Percentiles rank a stretch among this genome's conserved stretches.
phyloP scores from a whole-genome alignment of 2,888 invertebrate genomes.

The Glyphotaelius pellucidus region DNA sequence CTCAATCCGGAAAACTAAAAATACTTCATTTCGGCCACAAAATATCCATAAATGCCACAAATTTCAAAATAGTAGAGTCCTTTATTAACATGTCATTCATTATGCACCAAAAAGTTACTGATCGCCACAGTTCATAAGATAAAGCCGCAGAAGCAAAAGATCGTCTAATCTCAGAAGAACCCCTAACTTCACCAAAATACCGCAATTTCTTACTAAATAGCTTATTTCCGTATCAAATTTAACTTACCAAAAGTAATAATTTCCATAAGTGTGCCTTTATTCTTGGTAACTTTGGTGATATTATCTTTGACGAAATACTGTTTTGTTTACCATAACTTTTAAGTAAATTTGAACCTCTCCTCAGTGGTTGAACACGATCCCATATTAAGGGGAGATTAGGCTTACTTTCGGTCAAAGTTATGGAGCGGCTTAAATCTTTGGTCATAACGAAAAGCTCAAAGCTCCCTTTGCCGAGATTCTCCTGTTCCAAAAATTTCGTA shows the following conservation, averaged over 20 bases:
- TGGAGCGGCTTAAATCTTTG: constrained; percentile 2
- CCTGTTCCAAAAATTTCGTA: not conserved
- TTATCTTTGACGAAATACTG: constrained; percentile 2
- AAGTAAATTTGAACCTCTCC: constrained; percentile 17
- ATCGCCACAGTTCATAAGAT: not conserved
- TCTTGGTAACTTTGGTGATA: not conserved
- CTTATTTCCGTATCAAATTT: not conserved
- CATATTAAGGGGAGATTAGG: constrained; percentile 13
- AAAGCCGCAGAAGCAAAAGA: not conserved
- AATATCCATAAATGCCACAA: too few relatives aligned
- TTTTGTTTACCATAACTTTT: constrained; percentile 25
- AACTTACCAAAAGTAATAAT: not conserved
- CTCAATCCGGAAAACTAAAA: too few relatives aligned
- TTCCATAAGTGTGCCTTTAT: not conserved
- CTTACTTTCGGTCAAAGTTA: constrained; percentile 2
- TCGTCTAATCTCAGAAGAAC: not conserved
- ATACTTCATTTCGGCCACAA: too few relatives aligned
- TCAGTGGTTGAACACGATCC: constrained; percentile 27
- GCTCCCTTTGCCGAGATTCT: not conserved
- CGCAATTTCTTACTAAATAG: not conserved
- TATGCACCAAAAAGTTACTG: too few relatives aligned
- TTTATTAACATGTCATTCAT: too few relatives aligned
- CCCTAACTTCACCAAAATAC: not conserved
- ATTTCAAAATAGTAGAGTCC: too few relatives aligned
- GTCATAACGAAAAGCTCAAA: not conserved